Evolutionary conservation across 2,113 vertebrate species (phyloP), one percentile per base, ranked within the genome.

Genomic region (Chinchilla lanigera): DNA sequence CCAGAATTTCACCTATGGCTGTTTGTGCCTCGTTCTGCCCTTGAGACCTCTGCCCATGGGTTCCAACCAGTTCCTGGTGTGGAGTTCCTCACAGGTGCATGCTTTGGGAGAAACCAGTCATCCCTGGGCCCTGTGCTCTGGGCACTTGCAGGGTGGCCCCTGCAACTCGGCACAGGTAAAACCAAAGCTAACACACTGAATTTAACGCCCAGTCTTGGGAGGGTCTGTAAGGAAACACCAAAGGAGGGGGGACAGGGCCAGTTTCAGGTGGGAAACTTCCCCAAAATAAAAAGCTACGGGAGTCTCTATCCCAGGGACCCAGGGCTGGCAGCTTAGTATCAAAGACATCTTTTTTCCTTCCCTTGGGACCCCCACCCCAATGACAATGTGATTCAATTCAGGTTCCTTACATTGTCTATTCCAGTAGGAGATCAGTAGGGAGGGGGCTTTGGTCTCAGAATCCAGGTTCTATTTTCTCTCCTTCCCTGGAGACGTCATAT

Each of bases 21-120:
- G 50, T 82, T 61, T 88, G 81, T 41, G 50, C n/a, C 84, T 92
- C 77, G 0, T 14, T 93, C 65, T 95, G 22, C 41, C 83, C 63
- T 67, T 19, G 87, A 56, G 26, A 50, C 69, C 61, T 44, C n/a
- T 92, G 26, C 86, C 86, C 13, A 22, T 83, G 26, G 50, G 44
- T 82, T 86, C 61, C 90, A 60, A 60, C 67, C 54, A 20, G 52
- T n/a, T 78, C 5, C 73, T 47, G 26, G 13, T 65, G 47, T 3
- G 30, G 47, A 61, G 63, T 2, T 75, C 41, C 19, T 22, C 61
- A 90, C 5, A 83, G 65, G 86, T 13, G 5, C 30, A 47, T 35
- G 50, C 38, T 50, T 77, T 13, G 69, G 44, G 77, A 90, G 38
- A 54, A 84, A 47, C 50, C 63, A 5, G 17, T 35, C 7, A 9